These are phyloP conservation scores for Monochamus saltuarius DNA, from an alignment of 1,140 invertebrate genomes.

Conservation along the genomic window DNA sequence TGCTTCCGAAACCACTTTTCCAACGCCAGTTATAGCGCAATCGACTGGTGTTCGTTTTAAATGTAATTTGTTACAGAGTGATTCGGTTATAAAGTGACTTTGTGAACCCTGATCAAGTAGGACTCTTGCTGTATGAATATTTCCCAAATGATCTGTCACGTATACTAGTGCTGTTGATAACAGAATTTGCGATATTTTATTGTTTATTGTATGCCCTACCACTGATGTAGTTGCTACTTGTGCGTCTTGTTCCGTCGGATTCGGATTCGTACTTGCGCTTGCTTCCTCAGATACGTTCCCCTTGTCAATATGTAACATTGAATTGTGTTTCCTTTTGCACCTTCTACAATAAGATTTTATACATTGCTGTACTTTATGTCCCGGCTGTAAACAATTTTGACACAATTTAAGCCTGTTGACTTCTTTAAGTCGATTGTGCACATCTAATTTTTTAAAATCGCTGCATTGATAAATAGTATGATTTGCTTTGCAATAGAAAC, in stretches of 20 bases:
- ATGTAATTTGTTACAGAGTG: slow-evolving; percentile 7
- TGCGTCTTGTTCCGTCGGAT: not conserved
- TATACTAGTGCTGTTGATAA: not conserved
- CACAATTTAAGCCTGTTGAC: not conserved
- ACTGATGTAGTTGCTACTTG: not conserved
- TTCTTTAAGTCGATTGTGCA: not conserved
- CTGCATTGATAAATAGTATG: slow-evolving; percentile 4
- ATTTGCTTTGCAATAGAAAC: not conserved
- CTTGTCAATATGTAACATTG: not conserved
- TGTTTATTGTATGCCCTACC: not conserved
- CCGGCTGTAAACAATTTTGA: not conserved
- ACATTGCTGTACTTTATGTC: not conserved
- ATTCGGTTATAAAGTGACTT: not conserved
- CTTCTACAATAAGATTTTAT: not conserved
- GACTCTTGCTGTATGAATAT: not conserved
- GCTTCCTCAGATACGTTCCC: too few species aligned
- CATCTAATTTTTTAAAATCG: not conserved
- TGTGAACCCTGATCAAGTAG: slow-evolving; percentile 8
- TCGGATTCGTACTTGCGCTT: too few species aligned
- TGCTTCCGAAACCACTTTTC: not conserved
- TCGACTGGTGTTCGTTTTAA: not conserved
- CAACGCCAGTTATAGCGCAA: not conserved
- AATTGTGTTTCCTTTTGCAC: slow-evolving; percentile 1
- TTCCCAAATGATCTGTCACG: not conserved
- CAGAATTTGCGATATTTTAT: not conserved